A percentile compares a stretch with the other conserved stretches of the same genome.
phyloP scores from a whole-genome alignment of 2,888 invertebrate genomes.

The Heliconius charithonia region DNA sequence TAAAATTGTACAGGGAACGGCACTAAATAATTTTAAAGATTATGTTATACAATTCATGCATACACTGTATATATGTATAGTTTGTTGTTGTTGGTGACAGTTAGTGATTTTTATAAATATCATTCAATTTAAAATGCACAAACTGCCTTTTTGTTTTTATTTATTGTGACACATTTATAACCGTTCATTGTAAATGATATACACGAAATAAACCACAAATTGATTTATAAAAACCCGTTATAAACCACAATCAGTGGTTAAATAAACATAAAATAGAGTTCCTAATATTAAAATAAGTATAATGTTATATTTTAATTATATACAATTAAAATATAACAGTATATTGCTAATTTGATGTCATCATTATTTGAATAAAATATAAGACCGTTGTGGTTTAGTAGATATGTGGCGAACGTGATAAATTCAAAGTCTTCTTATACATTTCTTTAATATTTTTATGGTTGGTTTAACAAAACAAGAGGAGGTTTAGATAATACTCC shows the following conservation, averaged over 20 bases:
- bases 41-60: background rate
- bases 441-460: no score
- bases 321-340: background rate
- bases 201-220: slow-evolving; percentile 7
- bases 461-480: no score
- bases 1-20: no score
- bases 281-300: background rate
- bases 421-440: no score
- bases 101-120: background rate
- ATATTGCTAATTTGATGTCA: background rate
- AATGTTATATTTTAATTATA: background rate
- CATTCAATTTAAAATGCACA: background rate
- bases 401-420: no score
- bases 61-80: background rate
- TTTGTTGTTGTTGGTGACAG: background rate
- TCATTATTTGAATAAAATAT: background rate
- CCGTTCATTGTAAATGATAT: background rate
- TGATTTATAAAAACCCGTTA: background rate
- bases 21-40: no score
- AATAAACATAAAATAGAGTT: background rate
- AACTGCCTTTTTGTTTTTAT: background rate
- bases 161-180: background rate
- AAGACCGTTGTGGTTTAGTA: no score
- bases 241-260: slow-evolving; percentile 3
- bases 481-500: no score